Conservation (phyloP, 2,888 invertebrate species). For the Caenorhabditis panamensis region DNA sequence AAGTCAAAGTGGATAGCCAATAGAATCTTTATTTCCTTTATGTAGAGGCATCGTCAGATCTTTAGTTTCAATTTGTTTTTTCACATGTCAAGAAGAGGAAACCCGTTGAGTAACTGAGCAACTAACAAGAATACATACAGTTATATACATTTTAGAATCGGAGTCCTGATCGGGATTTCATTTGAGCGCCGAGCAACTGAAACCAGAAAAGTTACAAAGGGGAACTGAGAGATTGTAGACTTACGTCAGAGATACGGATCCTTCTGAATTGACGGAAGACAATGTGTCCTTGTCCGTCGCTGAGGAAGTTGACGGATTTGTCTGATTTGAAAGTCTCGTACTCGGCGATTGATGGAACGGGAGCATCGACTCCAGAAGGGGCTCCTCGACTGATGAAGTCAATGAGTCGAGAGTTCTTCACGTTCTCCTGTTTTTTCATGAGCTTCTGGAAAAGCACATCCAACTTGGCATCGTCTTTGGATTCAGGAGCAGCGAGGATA, state of each 20-base stretch:
- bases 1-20: conserved; percentile 1
- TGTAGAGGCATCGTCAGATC: conserved; percentile 4
- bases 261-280: conserved; percentile 69
- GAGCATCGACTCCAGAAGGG: conserved; percentile 67
- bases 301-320: conserved; percentile 68
- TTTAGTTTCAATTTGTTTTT: conserved; percentile 11
- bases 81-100: neutral
- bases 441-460: conserved; percentile 58
- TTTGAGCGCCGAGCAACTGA: conserved; percentile 57
- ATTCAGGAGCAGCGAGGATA: conserved; percentile 18
- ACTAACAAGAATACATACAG: conserved; percentile 13
- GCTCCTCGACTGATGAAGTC: conserved; percentile 65
- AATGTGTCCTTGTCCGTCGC: conserved; percentile 65
- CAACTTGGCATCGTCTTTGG: conserved; percentile 10
- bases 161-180: conserved; percentile 37
- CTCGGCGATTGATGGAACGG: conserved; percentile 69
- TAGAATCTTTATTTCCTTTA: conserved; percentile 2
- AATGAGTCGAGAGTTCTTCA: conserved; percentile 63
- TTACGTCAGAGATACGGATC: conserved; percentile 68
- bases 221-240: conserved; percentile 10
- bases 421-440: conserved; percentile 63
- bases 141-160: conserved; percentile 24
- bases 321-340: conserved; percentile 72
- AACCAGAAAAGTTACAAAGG: neutral
- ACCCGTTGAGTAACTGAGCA: conserved; percentile 13